Evolutionary conservation across 2,888 invertebrate genomes (phyloP).

Genomic region (Eristalinus aeneus): DNA sequence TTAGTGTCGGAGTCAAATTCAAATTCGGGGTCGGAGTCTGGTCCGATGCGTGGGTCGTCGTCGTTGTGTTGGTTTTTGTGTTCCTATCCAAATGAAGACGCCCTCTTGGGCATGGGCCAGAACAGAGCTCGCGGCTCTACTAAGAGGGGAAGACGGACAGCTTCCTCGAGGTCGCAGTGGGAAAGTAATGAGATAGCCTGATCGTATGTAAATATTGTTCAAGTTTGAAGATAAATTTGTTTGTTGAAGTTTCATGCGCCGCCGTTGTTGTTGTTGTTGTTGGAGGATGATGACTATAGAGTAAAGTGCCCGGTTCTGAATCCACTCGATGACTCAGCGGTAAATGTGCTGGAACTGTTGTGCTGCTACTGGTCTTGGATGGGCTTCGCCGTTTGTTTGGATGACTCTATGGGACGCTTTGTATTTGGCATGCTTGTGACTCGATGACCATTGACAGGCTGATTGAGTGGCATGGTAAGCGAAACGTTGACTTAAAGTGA

Average conservation of each 20-base stretch:
- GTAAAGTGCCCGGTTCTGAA: constrained; percentile 42
- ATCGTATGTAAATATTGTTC: constrained; percentile 45
- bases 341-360: constrained; percentile 23
- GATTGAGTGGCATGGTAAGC: constrained; percentile 19
- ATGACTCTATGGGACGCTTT: neutral
- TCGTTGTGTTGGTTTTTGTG: neutral
- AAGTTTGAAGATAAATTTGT: constrained; percentile 35
- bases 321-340: constrained; percentile 42
- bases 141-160: neutral
- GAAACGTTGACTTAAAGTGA: constrained; percentile 29
- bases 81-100: neutral
- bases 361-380: constrained; percentile 63
- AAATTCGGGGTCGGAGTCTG: neutral
- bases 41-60: constrained; percentile 37
- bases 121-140: neutral
- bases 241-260: constrained; percentile 12
- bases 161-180: constrained; percentile 12
- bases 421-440: constrained; percentile 14
- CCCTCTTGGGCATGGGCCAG: neutral
- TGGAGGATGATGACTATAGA: constrained; percentile 7
- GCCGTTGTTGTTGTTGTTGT: neutral
- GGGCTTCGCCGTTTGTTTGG: constrained; percentile 20
- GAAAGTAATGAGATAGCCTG: constrained; percentile 36
- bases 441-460: constrained; percentile 32
- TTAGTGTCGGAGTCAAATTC: neutral